These are phyloP conservation scores for Oplegnathus fasciatus DNA, from an alignment of 2,113 vertebrate species.

Conservation along the genomic window DNA sequence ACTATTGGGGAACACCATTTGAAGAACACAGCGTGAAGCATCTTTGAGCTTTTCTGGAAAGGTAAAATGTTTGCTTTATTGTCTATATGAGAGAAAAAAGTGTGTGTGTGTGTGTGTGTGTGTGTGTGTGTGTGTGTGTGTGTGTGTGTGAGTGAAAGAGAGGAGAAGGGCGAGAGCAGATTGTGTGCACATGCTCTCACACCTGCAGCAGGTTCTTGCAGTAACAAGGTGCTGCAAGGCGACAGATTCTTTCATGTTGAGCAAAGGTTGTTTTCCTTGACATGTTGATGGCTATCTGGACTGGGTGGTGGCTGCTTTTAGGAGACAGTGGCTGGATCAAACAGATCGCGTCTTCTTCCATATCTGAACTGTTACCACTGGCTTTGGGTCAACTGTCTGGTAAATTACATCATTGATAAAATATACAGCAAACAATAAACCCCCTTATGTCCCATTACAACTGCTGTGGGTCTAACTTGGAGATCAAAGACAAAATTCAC, in stretches of 20 bases:
- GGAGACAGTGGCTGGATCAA: slow-evolving; percentile 36
- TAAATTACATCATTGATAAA: slow-evolving; percentile 7
- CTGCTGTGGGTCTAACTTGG: not conserved
- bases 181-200: slow-evolving; percentile 3
- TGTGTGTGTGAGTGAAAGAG: not conserved
- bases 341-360: slow-evolving; percentile 30
- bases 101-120: not conserved
- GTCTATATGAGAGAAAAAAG: not conserved
- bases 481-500: slow-evolving; percentile 9
- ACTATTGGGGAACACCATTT: not conserved
- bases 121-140: not conserved
- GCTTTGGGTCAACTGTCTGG: slow-evolving; percentile 13
- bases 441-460: not conserved
- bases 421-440: slow-evolving; percentile 7
- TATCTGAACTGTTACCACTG: not conserved
- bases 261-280: slow-evolving; percentile 29
- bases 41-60: not conserved
- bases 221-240: slow-evolving; percentile 17
- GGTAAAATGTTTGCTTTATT: not conserved
- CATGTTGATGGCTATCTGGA: slow-evolving; percentile 40
- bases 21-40: not conserved
- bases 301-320: slow-evolving; percentile 34
- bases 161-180: not conserved
- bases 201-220: slow-evolving; percentile 36
- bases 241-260: slow-evolving; percentile 42